Conservation (phyloP, 2,888 invertebrate genomes). For the Hipparchia semele region DNA sequence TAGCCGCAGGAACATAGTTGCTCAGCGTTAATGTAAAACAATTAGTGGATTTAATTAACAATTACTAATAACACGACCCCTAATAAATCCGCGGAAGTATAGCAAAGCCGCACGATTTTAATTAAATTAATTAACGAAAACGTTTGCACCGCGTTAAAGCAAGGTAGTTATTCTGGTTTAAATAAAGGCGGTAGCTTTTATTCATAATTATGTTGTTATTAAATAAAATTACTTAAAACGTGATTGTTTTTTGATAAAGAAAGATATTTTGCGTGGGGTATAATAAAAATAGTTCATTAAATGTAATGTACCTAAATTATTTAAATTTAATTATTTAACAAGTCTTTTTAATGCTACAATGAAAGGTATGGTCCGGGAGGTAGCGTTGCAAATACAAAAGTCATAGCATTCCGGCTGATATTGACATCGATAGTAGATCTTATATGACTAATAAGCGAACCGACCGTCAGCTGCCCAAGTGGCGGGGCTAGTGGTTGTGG, state of each 20-base stretch:
- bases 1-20: constrained; percentile 10
- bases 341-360: too few species aligned
- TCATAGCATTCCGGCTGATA: too few species aligned
- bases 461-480: too few species aligned
- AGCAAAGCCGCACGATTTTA: constrained; percentile 55
- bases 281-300: neutral
- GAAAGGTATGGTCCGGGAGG: too few species aligned
- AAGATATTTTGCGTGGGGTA: neutral
- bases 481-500: too few species aligned
- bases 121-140: constrained; percentile 67
- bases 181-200: constrained; percentile 26
- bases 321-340: too few species aligned
- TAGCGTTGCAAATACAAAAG: too few species aligned
- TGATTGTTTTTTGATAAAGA: neutral
- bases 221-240: neutral
- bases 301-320: too few species aligned
- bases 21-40: constrained; percentile 17
- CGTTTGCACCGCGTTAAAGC: constrained; percentile 51
- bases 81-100: constrained; percentile 42
- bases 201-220: too few species aligned
- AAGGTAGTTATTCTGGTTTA: constrained; percentile 44
- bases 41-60: constrained; percentile 32
- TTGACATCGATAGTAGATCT: too few species aligned
- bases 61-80: constrained; percentile 35
- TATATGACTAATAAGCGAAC: too few species aligned